Evolutionary conservation across 2,888 invertebrate genomes (phyloP).

Genomic region (Microctonus aethiopoides): DNA sequence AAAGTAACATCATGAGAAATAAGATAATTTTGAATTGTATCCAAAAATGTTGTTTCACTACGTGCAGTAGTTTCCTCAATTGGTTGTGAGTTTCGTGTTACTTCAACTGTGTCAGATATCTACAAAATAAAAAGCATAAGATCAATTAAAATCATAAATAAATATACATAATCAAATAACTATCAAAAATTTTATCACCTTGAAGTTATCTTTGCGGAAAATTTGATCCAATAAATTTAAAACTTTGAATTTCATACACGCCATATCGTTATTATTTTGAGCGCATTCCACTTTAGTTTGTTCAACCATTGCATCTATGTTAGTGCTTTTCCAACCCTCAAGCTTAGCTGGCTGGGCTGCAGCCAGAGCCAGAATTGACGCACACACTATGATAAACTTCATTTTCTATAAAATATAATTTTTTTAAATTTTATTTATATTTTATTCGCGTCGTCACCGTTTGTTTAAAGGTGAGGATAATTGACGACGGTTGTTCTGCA

Average conservation of each 20-base stretch:
- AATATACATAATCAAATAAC: too few species aligned
- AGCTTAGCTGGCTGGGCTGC: slow-evolving; percentile 74
- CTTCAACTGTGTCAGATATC: slow-evolving; percentile 81
- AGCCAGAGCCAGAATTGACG: slow-evolving; percentile 72
- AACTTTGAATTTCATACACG: slow-evolving; percentile 86
- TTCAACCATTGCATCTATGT: slow-evolving; percentile 79
- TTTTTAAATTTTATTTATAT: slow-evolving; percentile 18
- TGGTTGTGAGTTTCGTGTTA: slow-evolving; percentile 78
- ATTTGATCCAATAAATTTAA: slow-evolving; percentile 82
- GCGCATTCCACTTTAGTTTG: slow-evolving; percentile 82
- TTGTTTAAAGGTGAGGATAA: slow-evolving; percentile 46
- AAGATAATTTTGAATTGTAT: slow-evolving; percentile 78
- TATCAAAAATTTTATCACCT: slow-evolving; percentile 69
- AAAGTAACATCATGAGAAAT: slow-evolving; percentile 84
- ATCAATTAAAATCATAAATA: not conserved
- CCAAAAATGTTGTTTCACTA: slow-evolving; percentile 75
- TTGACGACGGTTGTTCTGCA: slow-evolving; percentile 54
- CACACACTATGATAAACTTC: slow-evolving; percentile 61
- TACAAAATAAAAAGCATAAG: slow-evolving; percentile 54
- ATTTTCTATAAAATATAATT: slow-evolving; percentile 37
- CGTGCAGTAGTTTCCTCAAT: slow-evolving; percentile 70
- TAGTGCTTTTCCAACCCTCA: slow-evolving; percentile 78
- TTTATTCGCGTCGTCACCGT: slow-evolving; percentile 38
- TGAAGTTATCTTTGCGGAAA: slow-evolving; percentile 82
- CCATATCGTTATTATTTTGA: slow-evolving; percentile 80